Evolutionary conservation across 1,140 invertebrate species (phyloP), one percentile per base, ranked within the genome.

Genomic region (Aphelinus certus): DNA sequence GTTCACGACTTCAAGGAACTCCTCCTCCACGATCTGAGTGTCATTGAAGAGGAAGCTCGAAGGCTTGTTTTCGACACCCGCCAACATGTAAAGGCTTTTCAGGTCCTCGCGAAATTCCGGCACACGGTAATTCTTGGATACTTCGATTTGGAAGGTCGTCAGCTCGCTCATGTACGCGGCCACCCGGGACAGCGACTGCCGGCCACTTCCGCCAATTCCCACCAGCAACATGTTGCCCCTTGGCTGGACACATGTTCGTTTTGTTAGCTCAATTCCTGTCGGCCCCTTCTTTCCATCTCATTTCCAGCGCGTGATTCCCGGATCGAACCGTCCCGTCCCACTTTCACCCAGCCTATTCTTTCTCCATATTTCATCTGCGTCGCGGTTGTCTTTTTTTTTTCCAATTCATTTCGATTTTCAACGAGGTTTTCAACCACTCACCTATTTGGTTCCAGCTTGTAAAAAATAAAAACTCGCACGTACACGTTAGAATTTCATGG

Each of bases 1-100:
- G 84, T 95, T 96, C 46, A 96, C 91, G 74, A 96, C 93, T 87
- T 96, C 95, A n/a, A 96, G 89, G 84, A 96, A 96, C 56, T 91
- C 90, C 81, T 95, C 93, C 49, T 95, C 93, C 0, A 91, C 91
- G 64, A 96, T 92, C 83, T 94, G 95, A 7, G 92, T 94, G 83
- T 96, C 95, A 84, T 91, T 93, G 87, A 96, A 95, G 46, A 96
- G 89, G 86, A 96, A 96, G 47, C 92, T 91, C 0, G 92, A 93
- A 57, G 91, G 87, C 83, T 93, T 94, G 64, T 92, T 90, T 76
- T 94, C 92, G 42, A 95, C 91, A 3, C 95, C 95, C 7, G 92
- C 91, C 63, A 88, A 82, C 42, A 85, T 89, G 83, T 95, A 96
- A 7, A 96, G 83, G 7, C 86, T 90, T 89, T 96, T 96, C 51